These are phyloP conservation scores for Pemphigus obesinymphae DNA, from an alignment of 1,140 invertebrate genomes.

Conservation along the genomic window DNA sequence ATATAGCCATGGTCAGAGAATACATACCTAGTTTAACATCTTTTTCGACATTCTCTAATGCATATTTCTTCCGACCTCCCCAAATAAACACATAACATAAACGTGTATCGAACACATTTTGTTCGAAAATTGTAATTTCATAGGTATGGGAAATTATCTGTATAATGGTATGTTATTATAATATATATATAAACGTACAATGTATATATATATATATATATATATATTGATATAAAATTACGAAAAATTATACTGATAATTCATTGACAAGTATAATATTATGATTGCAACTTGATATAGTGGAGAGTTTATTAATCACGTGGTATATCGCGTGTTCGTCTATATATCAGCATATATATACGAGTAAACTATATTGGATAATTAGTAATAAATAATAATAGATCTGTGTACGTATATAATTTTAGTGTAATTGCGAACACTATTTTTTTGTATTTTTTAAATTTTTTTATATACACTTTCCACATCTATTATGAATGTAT, in stretches of 20 bases:
- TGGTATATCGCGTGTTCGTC: neutral
- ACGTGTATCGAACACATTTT: too few species aligned
- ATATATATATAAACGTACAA: neutral
- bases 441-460: neutral
- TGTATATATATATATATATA: too few species aligned
- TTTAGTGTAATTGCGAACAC: neutral
- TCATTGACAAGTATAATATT: neutral
- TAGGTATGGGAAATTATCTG: neutral
- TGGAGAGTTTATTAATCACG: neutral
- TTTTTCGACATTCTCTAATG: too few species aligned
- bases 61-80: too few species aligned
- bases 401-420: neutral
- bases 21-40: too few species aligned
- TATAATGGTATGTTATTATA: neutral
- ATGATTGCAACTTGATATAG: too few species aligned
- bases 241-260: too few species aligned
- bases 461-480: neutral
- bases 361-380: too few species aligned
- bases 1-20: too few species aligned
- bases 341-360: neutral
- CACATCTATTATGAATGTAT: neutral
- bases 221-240: too few species aligned
- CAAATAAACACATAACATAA: too few species aligned
- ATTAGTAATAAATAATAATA: neutral
- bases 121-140: too few species aligned